Evolutionary conservation across 23 tunicate species (phyloP), one percentile per base, ranked within the genome.

Genomic region (Halocynthia aurantium): DNA sequence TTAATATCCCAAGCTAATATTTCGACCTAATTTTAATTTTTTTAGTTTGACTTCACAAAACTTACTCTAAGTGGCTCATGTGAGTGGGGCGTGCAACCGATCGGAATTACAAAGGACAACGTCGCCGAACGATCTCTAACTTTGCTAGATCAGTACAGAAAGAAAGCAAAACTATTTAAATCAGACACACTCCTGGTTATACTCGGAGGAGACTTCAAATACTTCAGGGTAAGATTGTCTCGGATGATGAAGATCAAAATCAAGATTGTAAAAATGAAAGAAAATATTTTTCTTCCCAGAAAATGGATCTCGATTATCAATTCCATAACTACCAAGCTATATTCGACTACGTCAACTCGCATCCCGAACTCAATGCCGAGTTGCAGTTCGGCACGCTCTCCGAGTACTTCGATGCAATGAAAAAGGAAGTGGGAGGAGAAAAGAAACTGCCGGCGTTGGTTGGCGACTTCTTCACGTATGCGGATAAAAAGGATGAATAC

Each of bases 391-490:
- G 88, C 76, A 96, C 99, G 6, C 82, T 96, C 18, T 70, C 87
- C 51, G 99, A 96, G 69, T 96, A 96, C 75, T 96, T 96, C 73
- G 93, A 92, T 20, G 91, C 88, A 6, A 80, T 86, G 85, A 82
- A 83, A 55, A 11, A 52, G 20, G 98, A 92, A 66, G 66, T 82
- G 53, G 98, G 98, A 44, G 98, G 92, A 17, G 84, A 56, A 22
- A 9, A 68, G 18, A 75, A 82, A 8, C 61, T 85, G 19, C 99
- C 99, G n/a, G 67, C 96, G 6, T 70, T 96, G 13, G 55, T 88
- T 13, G 99, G 99, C 9, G 99, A 96, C 73, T 96, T 96, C 58
- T 96, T 96, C 82, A 90, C 94, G 44, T 96, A 96, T 62, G 93
- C 99, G 50, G 99, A 96, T 64, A 61, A 96, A 69, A 82, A 85